Evolutionary conservation across 2,797 vertebrate species (phyloP).

Genomic region (Pseudochromis fuscus): DNA sequence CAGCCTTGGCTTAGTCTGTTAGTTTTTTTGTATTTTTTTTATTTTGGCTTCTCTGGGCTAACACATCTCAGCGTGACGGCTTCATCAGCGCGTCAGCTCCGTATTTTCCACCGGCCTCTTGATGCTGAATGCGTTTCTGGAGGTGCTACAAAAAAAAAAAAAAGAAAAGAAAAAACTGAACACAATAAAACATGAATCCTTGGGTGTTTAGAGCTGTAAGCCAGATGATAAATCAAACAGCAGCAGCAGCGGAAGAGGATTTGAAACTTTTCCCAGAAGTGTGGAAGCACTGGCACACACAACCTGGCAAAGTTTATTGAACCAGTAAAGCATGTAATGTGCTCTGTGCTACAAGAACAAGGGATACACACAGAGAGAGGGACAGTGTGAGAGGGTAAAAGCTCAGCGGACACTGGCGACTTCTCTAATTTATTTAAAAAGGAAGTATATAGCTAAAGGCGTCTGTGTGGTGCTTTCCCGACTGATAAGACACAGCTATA

Average conservation of each 20-base stretch:
- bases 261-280: constrained; percentile 42
- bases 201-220: constrained; percentile 28
- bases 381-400: not conserved
- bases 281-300: constrained; percentile 29
- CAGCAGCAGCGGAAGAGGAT: constrained; percentile 30
- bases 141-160: constrained; percentile 30
- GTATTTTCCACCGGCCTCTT: constrained; percentile 2
- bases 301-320: constrained; percentile 21
- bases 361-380: constrained; percentile 6
- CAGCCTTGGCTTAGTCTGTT: not conserved
- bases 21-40: too few relatives aligned
- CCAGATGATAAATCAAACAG: constrained; percentile 51
- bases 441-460: constrained; percentile 12
- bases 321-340: constrained; percentile 12
- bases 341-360: constrained; percentile 21
- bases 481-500: not conserved
- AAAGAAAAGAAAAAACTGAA: too few relatives aligned
- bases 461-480: not conserved
- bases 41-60: not conserved
- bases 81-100: not conserved
- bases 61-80: constrained; percentile 1
- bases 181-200: constrained; percentile 25
- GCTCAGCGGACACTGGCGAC: not conserved
- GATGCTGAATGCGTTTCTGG: constrained; percentile 4
- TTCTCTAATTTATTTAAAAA: constrained; percentile 6